Base-by-base conservation (phyloP, 2,888 invertebrate genomes). In the Poecilus cupreus region DNA sequence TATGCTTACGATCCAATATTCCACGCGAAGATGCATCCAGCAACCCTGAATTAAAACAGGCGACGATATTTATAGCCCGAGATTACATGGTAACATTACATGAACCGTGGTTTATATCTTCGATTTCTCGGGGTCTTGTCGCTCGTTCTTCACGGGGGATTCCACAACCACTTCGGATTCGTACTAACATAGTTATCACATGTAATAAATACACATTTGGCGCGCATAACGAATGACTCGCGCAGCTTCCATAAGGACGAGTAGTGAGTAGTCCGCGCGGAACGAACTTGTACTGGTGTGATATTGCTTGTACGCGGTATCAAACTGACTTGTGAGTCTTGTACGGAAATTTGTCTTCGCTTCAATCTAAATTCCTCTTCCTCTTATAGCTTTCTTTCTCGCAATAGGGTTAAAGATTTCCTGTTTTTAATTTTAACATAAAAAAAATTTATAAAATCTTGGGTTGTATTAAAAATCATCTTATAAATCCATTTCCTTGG, bases 1-100 rank as follows among this genome's bases (percentile, higher is more conserved):
- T 51, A 51, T 51, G 16, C 51, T 13, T 18, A 51, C 64, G 37
- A 68, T 37, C 64, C 64, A 68, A 60, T 68, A 68, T 68, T 68
- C 64, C 64, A 68, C 64, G 37, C 18, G 18, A 18, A 51, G 51
- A 51, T 18, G 51, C 51, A 51, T 18, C 3, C 51, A 13, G 18
- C 16, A 51, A 18, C 32, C 37, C 18, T 20, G 32, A 18, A 81
- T 43, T 81, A 49, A 81, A 74, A 74, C 49, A 13, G 64, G 64
- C 60, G 26, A 32, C 43, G 32, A 46, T 60, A 81, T 81, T 81
- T 81, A 81, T 64, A 46, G 46, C 16, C 64, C 39, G 43, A 81
- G 81, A 81, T 81, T 81, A 81, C 64, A 81, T 64, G 64, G 81
- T 70, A 46, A 81, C 68, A 49, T 70, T 49, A 78, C 79, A 68